phyloP scores from a whole-genome alignment of 2,888 invertebrate genomes.

The Scotopteryx bipunctaria region DNA sequence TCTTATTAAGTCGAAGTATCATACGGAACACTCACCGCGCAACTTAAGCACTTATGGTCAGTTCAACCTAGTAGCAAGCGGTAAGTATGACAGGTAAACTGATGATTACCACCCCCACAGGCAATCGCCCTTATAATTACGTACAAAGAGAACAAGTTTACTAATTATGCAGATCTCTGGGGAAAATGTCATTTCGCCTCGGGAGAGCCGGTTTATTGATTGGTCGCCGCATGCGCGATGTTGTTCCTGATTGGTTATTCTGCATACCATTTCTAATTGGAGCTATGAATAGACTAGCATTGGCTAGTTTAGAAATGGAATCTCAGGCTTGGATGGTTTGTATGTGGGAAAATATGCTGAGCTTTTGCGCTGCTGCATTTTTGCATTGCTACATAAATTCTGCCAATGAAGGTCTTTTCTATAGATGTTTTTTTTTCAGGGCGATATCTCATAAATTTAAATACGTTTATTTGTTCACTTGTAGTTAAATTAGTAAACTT shows the following conservation, averaged over 20 bases:
- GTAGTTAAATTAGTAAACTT: no score
- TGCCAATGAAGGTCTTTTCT: background rate
- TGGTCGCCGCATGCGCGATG: constrained; percentile 31
- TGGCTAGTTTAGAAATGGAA: constrained; percentile 15
- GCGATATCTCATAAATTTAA: no score
- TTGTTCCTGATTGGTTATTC: constrained; percentile 35
- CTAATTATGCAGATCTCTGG: constrained; percentile 38
- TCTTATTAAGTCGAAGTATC: no score
- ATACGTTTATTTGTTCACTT: no score
- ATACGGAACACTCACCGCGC: constrained; percentile 8
- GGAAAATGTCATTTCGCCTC: constrained; percentile 53
- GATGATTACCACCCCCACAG: constrained; percentile 53
- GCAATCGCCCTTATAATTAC: constrained; percentile 50
- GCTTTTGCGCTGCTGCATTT: background rate
- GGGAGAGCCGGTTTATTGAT: constrained; percentile 41
- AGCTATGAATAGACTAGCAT: constrained; percentile 25
- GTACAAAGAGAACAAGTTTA: constrained; percentile 45
- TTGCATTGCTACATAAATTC: background rate
- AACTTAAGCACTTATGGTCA: background rate
- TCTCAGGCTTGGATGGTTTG: background rate
- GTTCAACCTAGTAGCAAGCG: constrained; percentile 46
- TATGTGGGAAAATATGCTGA: background rate
- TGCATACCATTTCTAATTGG: constrained; percentile 32
- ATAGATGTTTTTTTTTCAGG: no score
- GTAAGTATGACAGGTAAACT: constrained; percentile 46